Conservation (phyloP, 2,888 invertebrate genomes). For the Archips crataeganus region DNA sequence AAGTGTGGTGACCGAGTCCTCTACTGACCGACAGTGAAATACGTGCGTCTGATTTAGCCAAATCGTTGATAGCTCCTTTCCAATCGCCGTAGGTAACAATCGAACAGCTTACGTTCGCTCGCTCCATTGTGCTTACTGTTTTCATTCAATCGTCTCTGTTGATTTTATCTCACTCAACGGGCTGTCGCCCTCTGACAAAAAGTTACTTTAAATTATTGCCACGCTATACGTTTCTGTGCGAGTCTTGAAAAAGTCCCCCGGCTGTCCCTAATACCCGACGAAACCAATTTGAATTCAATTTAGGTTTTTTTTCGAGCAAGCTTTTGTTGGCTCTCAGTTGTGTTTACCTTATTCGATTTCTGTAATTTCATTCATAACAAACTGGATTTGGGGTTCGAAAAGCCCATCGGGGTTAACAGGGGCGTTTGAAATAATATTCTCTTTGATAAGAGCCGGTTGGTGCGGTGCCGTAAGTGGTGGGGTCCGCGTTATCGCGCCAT, state of each 20-base stretch:
- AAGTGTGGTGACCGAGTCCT: neutral
- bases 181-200: slow-evolving; percentile 75
- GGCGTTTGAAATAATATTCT: slow-evolving; percentile 86
- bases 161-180: slow-evolving; percentile 65
- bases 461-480: slow-evolving; percentile 70
- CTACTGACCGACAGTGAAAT: slow-evolving; percentile 20
- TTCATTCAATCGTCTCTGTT: slow-evolving; percentile 69
- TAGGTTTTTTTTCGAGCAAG: slow-evolving; percentile 84
- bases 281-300: slow-evolving; percentile 86
- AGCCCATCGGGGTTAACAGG: slow-evolving; percentile 84
- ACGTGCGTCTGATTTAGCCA: slow-evolving; percentile 29
- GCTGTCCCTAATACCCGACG: slow-evolving; percentile 84
- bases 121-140: slow-evolving; percentile 59
- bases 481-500: slow-evolving; percentile 67
- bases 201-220: slow-evolving; percentile 80
- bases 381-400: slow-evolving; percentile 84
- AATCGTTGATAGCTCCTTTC: slow-evolving; percentile 24
- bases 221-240: slow-evolving; percentile 66
- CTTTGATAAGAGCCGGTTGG: slow-evolving; percentile 83
- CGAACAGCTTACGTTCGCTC: slow-evolving; percentile 44
- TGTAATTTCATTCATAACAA: slow-evolving; percentile 86
- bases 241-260: slow-evolving; percentile 80
- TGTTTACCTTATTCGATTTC: slow-evolving; percentile 86
- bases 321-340: slow-evolving; percentile 85
- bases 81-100: slow-evolving; percentile 36